A percentile compares a stretch with the other conserved stretches of the same genome.
Conservation (phyloP, 1,140 invertebrate species). For the Panagrolaimus sp. region DNA sequence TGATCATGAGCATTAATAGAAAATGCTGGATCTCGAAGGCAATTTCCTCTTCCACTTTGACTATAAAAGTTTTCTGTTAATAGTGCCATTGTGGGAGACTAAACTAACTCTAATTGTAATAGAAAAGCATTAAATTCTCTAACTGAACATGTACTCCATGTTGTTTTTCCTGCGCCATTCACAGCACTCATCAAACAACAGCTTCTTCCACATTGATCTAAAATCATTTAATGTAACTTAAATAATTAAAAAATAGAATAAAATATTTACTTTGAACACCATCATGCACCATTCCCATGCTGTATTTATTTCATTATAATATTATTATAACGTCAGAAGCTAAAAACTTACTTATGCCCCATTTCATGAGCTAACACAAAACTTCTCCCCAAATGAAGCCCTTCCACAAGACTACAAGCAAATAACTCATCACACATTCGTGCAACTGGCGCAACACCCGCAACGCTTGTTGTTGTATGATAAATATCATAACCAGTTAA, state of each 20-base stretch:
- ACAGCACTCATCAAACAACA: conserved; percentile 58
- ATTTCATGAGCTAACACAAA: conserved; percentile 58
- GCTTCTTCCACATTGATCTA: conserved; percentile 48
- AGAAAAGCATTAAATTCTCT: conserved; percentile 58
- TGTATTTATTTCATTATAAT: conserved; percentile 22
- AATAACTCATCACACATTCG: conserved; percentile 58
- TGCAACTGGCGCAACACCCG: conserved; percentile 56
- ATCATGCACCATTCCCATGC: conserved; percentile 58
- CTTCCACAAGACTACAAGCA: conserved; percentile 55
- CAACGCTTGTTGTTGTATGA: conserved; percentile 54
- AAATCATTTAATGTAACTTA: too few relatives aligned
- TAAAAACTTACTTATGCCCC: conserved; percentile 54
- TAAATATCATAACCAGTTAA: conserved; percentile 60
- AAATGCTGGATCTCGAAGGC: conserved; percentile 47
- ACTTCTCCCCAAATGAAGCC: conserved; percentile 53
- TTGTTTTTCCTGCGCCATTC: conserved; percentile 58
- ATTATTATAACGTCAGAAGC: background rate
- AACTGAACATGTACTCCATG: conserved; percentile 55
- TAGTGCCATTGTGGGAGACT: background rate
- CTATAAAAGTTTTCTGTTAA: conserved; percentile 31
- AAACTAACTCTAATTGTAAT: conserved; percentile 54
- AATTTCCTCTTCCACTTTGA: conserved; percentile 56
- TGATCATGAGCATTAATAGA: conserved; percentile 46
- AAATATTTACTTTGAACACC: conserved; percentile 52
- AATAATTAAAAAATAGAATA: too few relatives aligned